Base-by-base conservation (phyloP, 1,140 invertebrate genomes). In the Mizuhopecten yessoensis region DNA sequence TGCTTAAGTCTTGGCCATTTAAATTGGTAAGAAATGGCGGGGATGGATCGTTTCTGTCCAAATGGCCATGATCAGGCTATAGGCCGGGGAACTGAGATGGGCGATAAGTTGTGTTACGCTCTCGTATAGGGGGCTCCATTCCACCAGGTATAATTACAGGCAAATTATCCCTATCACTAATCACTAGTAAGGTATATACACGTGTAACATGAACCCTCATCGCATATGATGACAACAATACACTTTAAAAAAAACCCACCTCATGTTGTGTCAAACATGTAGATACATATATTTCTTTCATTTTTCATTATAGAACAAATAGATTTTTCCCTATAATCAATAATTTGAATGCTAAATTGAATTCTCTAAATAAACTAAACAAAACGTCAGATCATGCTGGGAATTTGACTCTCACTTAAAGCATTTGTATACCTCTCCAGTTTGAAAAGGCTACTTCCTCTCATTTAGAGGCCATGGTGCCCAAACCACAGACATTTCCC, bases 1-100 rank as follows among this genome's bases (percentile, higher is more conserved):
- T 75, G 57, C 29, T 75, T 75, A 29, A 29, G 57, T n/a, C 57
- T 17, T 75, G 57, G 57, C 57, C 17, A 75, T 75, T 75, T 75
- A 75, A 75, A 75, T 75, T 75, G 57, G 57, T 75, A 75, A 75
- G 57, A 75, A 75, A 75, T 75, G 57, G 57, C 17, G 57, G 57
- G n/a, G 57, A 75, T 75, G 57, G 57, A 75, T 75, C 17, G 57
- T 75, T 75, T n/a, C 57, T 75, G 57, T 75, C 23, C 57, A 75
- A 75, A 75, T 75, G 57, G 57, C 57, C 57, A 23, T 75, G 57
- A 75, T 75, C 57, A 75, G 9, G 57, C 57, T 75, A 75, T 75
- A 29, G 57, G 57, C 57, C 57, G 57, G 57, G 23, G 57, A 75
- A 75, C 57, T 75, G n/a, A 75, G 57, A 75, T 75, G 57, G 57